Conservation (phyloP, 2,888 invertebrate genomes). For the Pseudeuparius sepicola region DNA sequence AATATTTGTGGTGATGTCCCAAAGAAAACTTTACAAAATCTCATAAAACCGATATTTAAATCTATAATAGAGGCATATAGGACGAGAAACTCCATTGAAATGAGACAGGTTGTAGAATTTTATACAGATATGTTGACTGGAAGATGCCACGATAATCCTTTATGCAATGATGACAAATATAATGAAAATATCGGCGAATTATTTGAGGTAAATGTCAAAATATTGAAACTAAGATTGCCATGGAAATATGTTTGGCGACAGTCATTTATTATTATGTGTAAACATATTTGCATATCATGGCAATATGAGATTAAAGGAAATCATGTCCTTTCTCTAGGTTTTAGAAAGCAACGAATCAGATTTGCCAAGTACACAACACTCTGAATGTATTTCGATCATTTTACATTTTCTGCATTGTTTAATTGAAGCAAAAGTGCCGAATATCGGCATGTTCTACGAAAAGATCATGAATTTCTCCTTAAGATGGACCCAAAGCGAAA, state of each 20-base stretch:
- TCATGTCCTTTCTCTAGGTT: conserved; percentile 28
- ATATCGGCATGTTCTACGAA: conserved; percentile 37
- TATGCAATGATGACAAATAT: conserved; percentile 31
- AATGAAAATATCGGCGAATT: conserved; percentile 36
- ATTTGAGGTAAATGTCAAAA: conserved; percentile 31
- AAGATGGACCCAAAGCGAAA: conserved; percentile 41
- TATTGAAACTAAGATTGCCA: too few relatives aligned
- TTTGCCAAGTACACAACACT: conserved; percentile 25
- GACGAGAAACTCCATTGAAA: conserved; percentile 38
- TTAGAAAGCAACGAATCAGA: conserved; percentile 25
- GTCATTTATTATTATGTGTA: too few relatives aligned
- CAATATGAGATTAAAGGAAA: too few relatives aligned
- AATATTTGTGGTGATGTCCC: conserved; percentile 42
- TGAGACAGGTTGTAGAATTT: conserved; percentile 46
- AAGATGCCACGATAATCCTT: conserved; percentile 30
- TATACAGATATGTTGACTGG: conserved; percentile 41
- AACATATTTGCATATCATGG: too few relatives aligned
- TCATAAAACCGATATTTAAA: conserved; percentile 42
- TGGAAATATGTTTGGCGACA: too few relatives aligned
- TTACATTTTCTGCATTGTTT: conserved; percentile 44
- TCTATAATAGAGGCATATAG: conserved; percentile 41
- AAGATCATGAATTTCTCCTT: conserved; percentile 39
- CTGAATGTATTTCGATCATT: conserved; percentile 42
- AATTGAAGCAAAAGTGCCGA: conserved; percentile 38
- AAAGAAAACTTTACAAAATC: conserved; percentile 39